A percentile compares a stretch with the other conserved stretches of the same genome.
Evolutionary conservation across 1,140 invertebrate species (phyloP).

Genomic region (Neotoxoptera formosana): DNA sequence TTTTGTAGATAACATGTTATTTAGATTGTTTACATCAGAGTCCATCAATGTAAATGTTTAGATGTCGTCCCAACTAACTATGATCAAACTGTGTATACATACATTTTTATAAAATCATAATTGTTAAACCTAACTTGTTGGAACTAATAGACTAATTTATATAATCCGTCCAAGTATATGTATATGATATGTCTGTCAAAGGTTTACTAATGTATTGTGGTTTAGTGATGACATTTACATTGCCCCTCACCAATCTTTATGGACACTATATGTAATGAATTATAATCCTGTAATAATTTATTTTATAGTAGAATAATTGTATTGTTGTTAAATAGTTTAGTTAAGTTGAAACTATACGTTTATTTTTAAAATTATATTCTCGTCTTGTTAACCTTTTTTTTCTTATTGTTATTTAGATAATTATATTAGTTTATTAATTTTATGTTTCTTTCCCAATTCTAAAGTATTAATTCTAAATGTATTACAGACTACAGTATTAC

Average conservation of each 20-base stretch:
- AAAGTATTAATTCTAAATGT: conserved; percentile 9
- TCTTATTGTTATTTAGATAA: conserved; percentile 24
- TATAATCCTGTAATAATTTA: conserved; percentile 10
- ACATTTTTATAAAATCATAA: conserved; percentile 5
- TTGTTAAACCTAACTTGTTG: conserved; percentile 21
- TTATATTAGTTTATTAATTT: conserved; percentile 29
- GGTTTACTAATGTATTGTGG: background rate
- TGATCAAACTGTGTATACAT: conserved; percentile 21
- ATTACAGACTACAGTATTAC: background rate
- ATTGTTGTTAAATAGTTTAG: conserved; percentile 48
- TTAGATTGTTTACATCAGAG: background rate
- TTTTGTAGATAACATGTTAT: background rate
- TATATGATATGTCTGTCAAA: background rate
- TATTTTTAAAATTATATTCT: conserved; percentile 35
- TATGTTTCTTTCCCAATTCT: background rate
- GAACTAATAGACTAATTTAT: conserved; percentile 56
- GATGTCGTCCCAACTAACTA: background rate
- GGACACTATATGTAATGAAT: conserved; percentile 6
- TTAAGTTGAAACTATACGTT: background rate
- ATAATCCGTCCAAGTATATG: conserved; percentile 46
- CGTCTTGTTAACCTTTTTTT: conserved; percentile 27
- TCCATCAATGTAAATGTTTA: background rate
- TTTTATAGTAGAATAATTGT: conserved; percentile 16
- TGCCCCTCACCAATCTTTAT: background rate
- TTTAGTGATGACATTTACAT: background rate